phyloP scores from a whole-genome alignment of 2,797 vertebrate genomes.

The Ambastaia sidthimunki region DNA sequence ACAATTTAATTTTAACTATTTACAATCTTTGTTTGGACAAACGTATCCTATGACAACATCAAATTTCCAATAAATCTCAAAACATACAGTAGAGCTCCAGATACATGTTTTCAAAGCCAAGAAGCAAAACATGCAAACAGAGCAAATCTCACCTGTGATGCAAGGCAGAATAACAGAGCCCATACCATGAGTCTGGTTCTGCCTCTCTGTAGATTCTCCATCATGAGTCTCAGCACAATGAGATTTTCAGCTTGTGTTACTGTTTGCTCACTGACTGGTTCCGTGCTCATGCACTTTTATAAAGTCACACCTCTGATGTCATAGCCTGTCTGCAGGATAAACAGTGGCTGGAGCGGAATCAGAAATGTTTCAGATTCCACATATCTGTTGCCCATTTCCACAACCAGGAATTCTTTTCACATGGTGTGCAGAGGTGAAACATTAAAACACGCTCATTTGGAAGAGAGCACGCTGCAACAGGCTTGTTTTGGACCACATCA shows the following conservation, averaged over 20 bases:
- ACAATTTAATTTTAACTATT: background rate
- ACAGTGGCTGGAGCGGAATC: conserved; percentile 75
- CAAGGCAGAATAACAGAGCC: conserved; percentile 48
- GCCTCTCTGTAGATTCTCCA: conserved; percentile 50
- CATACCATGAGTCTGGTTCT: conserved; percentile 48
- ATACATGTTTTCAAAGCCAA: background rate
- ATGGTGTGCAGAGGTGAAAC: conserved; percentile 33
- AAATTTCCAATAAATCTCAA: background rate
- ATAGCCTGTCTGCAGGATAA: conserved; percentile 78
- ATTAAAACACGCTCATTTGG: conserved; percentile 37
- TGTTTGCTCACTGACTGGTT: conserved; percentile 72
- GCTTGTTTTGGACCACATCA: conserved; percentile 17
- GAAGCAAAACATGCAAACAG: conserved; percentile 19
- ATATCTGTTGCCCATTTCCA: conserved; percentile 75
- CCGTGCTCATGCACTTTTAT: conserved; percentile 75
- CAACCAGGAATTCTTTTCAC: conserved; percentile 66
- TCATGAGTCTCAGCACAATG: conserved; percentile 46
- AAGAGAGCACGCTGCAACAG: conserved; percentile 26
- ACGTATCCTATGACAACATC: background rate
- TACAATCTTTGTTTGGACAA: background rate
- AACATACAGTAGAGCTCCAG: background rate
- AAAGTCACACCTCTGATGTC: conserved; percentile 81
- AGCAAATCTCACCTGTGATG: conserved; percentile 50
- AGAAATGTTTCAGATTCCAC: conserved; percentile 84
- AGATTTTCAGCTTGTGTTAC: conserved; percentile 60